Evolutionary conservation across 53 echinoderm and acorn worm species (phyloP), one percentile per base, ranked within the genome.

Genomic region (Paracentrotus lividus): DNA sequence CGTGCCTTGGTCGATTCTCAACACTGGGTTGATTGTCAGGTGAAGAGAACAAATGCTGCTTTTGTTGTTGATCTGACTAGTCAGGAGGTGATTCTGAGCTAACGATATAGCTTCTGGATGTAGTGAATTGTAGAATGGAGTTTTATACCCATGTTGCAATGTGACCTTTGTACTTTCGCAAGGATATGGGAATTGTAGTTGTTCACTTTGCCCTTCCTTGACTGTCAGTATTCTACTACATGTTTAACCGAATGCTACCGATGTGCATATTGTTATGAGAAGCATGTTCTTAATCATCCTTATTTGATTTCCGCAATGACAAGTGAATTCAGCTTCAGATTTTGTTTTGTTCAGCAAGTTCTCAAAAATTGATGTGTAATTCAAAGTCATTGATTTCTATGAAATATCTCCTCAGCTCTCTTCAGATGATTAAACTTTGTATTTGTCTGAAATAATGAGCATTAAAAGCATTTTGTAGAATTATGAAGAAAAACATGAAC

Each of bases 151-250:
- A 47, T 81, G 81, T 10, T 26, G 81, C 10, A 81, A 27, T 47
- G 81, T 81, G 5, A 47, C 27, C 26, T 81, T 20, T 45, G 81
- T 81, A 43, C 81, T 47, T 45, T 47, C 47, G 18, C 81, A 81
- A 81, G 81, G 81, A 47, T 81, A 81, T 44, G 81, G 47, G 81
- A 81, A 81, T n/a, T 49, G 9, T 45, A 81, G 26, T n/a, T 45
- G 24, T 23, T n/a, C 27, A 6, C 9, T 27, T 26, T 47, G n/a
- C 26, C 81, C 81, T 14, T 81, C 81, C 10, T n/a, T 81, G 47
- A 26, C 40, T 20, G 36, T 18, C 18, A 72, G 15, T 72, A 72
- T 72, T n/a, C n/a, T n/a, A n/a, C n/a, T n/a, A n/a, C n/a, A n/a
- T n/a, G n/a, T n/a, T n/a, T n/a, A n/a, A n/a, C n/a, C n/a, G n/a